Evolutionary conservation across 2,113 vertebrate genomes (phyloP).

Genomic region (Urocolius indicus): DNA sequence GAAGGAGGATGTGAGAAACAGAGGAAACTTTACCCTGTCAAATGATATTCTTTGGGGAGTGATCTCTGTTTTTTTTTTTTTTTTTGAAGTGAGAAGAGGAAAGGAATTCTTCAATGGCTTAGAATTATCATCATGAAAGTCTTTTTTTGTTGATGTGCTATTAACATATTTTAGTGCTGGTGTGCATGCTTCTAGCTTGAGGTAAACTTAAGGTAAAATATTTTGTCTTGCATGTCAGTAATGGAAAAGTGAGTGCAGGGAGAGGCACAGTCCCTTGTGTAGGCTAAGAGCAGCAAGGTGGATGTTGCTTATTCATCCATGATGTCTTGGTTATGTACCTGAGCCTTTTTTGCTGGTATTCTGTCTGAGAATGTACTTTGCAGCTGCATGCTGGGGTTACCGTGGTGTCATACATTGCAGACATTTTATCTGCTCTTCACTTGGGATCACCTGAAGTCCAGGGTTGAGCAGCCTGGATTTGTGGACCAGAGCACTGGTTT

Average conservation of each 20-base stretch:
- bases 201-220: background rate
- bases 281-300: background rate
- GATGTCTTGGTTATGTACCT: background rate
- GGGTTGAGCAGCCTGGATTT: background rate
- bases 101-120: background rate
- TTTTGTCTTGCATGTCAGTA: background rate
- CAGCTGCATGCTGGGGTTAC: background rate
- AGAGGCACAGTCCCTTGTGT: background rate
- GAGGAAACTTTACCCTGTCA: background rate
- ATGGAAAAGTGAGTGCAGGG: background rate
- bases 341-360: background rate
- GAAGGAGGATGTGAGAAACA: background rate
- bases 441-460: background rate
- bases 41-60: background rate
- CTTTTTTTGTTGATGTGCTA: background rate
- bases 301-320: background rate
- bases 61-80: background rate
- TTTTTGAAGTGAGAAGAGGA: background rate
- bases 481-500: background rate
- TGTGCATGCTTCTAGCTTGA: rapidly evolving
- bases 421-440: background rate
- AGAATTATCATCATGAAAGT: background rate
- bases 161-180: background rate
- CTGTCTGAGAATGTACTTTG: background rate
- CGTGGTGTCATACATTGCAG: background rate